Conservation (phyloP, 2,888 invertebrate species). For the Mythimna pallens region DNA sequence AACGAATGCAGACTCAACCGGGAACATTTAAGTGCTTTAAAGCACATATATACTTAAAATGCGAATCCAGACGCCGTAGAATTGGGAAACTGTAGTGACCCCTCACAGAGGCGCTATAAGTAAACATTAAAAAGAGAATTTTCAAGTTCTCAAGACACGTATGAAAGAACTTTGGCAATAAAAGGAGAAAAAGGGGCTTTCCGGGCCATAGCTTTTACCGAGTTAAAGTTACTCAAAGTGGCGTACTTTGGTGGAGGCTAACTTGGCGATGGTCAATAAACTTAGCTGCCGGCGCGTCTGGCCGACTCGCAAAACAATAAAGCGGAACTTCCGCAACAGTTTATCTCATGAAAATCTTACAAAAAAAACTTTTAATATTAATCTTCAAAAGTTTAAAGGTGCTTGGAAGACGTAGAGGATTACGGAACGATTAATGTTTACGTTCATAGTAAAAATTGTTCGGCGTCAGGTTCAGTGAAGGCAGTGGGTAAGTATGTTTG, state of each 20-base stretch:
- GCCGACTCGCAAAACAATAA: constrained; percentile 78
- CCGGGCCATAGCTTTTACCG: constrained; percentile 82
- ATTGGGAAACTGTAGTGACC: constrained; percentile 53
- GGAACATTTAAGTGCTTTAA: constrained; percentile 70
- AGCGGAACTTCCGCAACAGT: constrained; percentile 77
- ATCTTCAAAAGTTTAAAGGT: constrained; percentile 65
- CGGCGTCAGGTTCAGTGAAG: constrained; percentile 40
- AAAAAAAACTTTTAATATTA: constrained; percentile 74
- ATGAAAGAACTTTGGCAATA: constrained; percentile 88
- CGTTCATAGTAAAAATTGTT: constrained; percentile 59
- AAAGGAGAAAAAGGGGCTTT: constrained; percentile 84
- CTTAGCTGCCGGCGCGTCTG: constrained; percentile 76
- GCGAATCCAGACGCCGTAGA: constrained; percentile 60
- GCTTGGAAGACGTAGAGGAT: constrained; percentile 58
- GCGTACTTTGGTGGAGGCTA: constrained; percentile 79
- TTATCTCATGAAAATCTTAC: constrained; percentile 77
- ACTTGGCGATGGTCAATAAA: constrained; percentile 87
- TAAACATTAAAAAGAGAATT: constrained; percentile 75
- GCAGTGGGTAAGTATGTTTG: constrained; percentile 72
- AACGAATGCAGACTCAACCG: constrained; percentile 74
- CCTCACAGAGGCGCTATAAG: constrained; percentile 54
- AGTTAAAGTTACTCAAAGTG: constrained; percentile 87
- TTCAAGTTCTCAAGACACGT: constrained; percentile 82
- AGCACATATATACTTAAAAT: constrained; percentile 66
- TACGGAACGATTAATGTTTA: constrained; percentile 65